Evolutionary conservation across 2,888 invertebrate species (phyloP).

Genomic region (Lymantria dispar): DNA sequence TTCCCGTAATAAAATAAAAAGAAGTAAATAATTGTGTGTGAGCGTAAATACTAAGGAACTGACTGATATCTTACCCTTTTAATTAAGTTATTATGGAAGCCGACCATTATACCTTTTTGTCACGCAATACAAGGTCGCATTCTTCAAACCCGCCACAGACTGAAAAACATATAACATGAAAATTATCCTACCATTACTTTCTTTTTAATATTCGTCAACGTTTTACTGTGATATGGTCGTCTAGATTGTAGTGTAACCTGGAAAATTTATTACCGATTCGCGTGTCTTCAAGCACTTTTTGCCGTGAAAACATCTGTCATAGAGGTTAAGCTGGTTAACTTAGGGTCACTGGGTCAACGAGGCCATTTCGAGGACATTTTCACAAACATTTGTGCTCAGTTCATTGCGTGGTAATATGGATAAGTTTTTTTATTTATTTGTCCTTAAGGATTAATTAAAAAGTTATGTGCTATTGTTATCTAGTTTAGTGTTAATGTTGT

Average conservation of each 20-base stretch:
- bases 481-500: slow-evolving; percentile 13
- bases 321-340: slow-evolving; percentile 40
- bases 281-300: slow-evolving; percentile 50
- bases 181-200: slow-evolving; percentile 6
- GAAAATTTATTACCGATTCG: slow-evolving; percentile 53
- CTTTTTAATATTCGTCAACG: background rate
- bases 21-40: slow-evolving; percentile 32
- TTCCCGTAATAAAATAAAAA: slow-evolving; percentile 20
- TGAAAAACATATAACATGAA: slow-evolving; percentile 4
- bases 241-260: slow-evolving; percentile 32
- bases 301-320: slow-evolving; percentile 69
- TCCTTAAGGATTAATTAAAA: slow-evolving; percentile 31
- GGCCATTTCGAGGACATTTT: slow-evolving; percentile 42
- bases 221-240: slow-evolving; percentile 7
- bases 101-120: slow-evolving; percentile 46
- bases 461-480: slow-evolving; percentile 20
- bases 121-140: slow-evolving; percentile 63
- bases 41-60: slow-evolving; percentile 32
- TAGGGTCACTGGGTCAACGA: slow-evolving; percentile 65
- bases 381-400: slow-evolving; percentile 28
- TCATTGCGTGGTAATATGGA: slow-evolving; percentile 46
- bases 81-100: slow-evolving; percentile 45
- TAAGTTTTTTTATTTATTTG: slow-evolving; percentile 38
- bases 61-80: slow-evolving; percentile 47
- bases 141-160: slow-evolving; percentile 12